Percentiles rank a stretch among this genome's conserved stretches.
phyloP scores from a whole-genome alignment of 2,888 invertebrate genomes.

The Sympetrum striolatum region DNA sequence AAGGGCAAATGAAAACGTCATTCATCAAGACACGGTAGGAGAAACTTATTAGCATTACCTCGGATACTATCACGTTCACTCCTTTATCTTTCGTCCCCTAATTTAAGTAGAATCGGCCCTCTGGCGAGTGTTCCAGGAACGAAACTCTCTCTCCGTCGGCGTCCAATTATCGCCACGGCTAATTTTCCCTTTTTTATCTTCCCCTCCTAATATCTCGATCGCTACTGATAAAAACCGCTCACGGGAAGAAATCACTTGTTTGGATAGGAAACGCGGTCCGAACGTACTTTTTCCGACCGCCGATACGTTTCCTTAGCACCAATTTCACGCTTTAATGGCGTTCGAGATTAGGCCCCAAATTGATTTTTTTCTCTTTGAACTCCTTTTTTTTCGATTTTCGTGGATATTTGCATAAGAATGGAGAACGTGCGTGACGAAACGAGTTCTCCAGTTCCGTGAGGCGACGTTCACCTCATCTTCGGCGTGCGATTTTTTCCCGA shows the following conservation, averaged over 20 bases:
- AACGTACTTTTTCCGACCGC: not conserved
- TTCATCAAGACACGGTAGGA: too few species aligned
- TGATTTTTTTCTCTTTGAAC: constrained; percentile 37
- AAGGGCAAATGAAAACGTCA: too few species aligned
- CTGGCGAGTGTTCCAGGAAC: too few species aligned
- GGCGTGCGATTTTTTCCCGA: too few species aligned
- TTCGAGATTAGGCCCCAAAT: not conserved
- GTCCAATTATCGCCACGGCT: not conserved
- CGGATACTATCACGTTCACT: too few species aligned
- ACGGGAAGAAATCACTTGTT: constrained; percentile 15
- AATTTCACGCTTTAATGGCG: constrained; percentile 18
- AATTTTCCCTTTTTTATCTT: not conserved
- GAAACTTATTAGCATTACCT: too few species aligned
- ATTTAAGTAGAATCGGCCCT: not conserved
- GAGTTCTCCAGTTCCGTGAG: not conserved
- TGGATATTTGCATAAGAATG: constrained; percentile 28
- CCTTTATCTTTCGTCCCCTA: too few species aligned
- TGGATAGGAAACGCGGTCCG: not conserved
- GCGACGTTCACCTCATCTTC: too few species aligned
- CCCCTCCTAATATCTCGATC: not conserved
- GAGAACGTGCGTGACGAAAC: constrained; percentile 1
- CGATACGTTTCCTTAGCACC: constrained; percentile 7
- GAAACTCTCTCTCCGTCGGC: not conserved
- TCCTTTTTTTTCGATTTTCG: not conserved
- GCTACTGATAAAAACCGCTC: not conserved